Percentiles rank a stretch among this genome's conserved stretches.
phyloP scores from a whole-genome alignment of 2,113 vertebrate genomes.

The Ptyas mucosa region DNA sequence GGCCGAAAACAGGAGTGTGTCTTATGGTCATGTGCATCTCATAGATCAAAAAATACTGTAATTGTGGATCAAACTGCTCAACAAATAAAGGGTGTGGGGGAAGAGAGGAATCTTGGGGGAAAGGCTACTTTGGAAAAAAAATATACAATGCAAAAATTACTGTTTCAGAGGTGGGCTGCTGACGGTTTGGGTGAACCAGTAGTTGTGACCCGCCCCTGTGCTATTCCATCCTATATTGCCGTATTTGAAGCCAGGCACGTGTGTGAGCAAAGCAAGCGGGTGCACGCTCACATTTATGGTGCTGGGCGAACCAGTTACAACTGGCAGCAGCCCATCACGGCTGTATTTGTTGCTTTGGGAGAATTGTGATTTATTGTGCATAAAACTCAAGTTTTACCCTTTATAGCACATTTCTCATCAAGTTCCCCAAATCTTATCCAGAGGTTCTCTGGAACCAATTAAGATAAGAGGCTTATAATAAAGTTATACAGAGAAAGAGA shows the following conservation, averaged over 20 bases:
- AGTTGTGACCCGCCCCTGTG: no score
- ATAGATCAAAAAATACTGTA: no score
- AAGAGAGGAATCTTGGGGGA: neutral
- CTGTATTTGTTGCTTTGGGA: conserved; percentile 15
- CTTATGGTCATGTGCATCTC: no score
- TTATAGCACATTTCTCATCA: neutral
- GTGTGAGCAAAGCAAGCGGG: no score
- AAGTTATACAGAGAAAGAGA: neutral
- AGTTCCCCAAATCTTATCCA: neutral
- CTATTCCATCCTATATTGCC: no score
- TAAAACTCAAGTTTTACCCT: neutral
- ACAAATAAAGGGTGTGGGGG: neutral
- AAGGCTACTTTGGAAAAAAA: neutral
- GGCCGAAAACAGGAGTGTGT: no score
- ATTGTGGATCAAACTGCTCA: conserved; percentile 3
- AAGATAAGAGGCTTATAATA: neutral
- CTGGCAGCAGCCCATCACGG: no score
- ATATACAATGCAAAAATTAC: neutral
- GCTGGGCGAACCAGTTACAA: no score
- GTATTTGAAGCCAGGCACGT: no score
- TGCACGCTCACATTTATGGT: no score
- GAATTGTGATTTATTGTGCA: neutral
- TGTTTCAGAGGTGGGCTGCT: no score
- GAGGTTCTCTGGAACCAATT: neutral
- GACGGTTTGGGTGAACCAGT: no score